Evolutionary conservation across 2,797 vertebrate species (phyloP).

Genomic region (Gorsachius magnificus): DNA sequence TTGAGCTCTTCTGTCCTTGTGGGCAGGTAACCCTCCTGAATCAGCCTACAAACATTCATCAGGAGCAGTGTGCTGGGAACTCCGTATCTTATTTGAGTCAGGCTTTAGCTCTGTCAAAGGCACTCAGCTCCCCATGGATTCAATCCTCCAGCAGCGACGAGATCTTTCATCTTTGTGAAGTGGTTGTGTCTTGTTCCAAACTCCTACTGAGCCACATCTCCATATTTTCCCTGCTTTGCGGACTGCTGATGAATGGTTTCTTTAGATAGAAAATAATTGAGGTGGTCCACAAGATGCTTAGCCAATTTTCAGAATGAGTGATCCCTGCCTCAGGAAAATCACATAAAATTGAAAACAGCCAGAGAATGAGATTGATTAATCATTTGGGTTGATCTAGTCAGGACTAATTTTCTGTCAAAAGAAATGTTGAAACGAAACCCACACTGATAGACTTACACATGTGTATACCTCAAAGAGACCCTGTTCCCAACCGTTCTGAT

Average conservation of each 20-base stretch:
- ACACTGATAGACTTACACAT: neutral
- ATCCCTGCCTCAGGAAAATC: conserved; percentile 24
- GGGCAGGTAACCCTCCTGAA: neutral
- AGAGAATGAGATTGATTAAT: conserved; percentile 15
- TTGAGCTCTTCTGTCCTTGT: neutral
- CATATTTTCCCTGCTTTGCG: neutral
- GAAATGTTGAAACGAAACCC: neutral
- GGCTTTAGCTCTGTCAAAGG: neutral
- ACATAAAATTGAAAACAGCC: conserved; percentile 6
- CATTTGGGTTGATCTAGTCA: neutral
- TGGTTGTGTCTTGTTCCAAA: neutral
- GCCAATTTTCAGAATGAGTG: conserved; percentile 20
- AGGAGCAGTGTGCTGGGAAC: neutral
- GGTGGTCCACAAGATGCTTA: conserved; percentile 1
- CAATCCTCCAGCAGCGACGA: neutral
- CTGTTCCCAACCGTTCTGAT: neutral
- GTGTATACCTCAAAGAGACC: neutral
- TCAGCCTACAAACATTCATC: neutral
- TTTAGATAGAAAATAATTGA: neutral
- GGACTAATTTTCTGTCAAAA: conserved; percentile 4
- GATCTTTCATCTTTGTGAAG: neutral
- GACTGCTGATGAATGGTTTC: neutral
- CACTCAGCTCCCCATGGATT: neutral
- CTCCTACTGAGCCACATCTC: neutral
- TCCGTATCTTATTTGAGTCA: neutral